Conservation (phyloP, 2,888 invertebrate species). For the Andrena minutula region DNA sequence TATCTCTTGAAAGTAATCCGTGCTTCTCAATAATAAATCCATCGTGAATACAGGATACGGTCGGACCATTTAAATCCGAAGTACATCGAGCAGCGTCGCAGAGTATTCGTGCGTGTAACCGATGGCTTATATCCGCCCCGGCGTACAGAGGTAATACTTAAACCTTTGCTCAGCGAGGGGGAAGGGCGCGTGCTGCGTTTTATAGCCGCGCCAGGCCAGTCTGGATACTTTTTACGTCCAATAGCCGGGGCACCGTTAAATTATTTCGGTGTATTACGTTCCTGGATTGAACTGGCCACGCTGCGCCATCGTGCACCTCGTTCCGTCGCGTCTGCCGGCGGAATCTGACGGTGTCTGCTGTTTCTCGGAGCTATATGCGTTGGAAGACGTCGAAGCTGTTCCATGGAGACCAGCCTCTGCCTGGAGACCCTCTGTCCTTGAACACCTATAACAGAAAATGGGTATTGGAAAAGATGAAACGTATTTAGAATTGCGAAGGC, state of each 20-base stretch:
- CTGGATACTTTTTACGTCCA: conserved; percentile 53
- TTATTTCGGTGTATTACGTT: conserved; percentile 59
- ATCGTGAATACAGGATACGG: conserved; percentile 63
- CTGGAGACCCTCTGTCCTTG: conserved; percentile 2
- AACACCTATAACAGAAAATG: no score
- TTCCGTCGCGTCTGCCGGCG: neutral
- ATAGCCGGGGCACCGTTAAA: conserved; percentile 50
- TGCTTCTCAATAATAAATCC: conserved; percentile 79
- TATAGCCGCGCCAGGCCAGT: conserved; percentile 43
- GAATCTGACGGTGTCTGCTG: conserved; percentile 6
- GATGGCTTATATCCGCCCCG: conserved; percentile 47
- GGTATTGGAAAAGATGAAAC: neutral
- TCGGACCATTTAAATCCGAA: conserved; percentile 57
- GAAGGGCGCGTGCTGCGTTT: conserved; percentile 55
- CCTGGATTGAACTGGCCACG: conserved; percentile 48
- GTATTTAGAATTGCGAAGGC: neutral
- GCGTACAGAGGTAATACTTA: conserved; percentile 54
- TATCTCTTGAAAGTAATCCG: conserved; percentile 73
- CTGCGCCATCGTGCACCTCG: conserved; percentile 24
- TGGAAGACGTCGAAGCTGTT: neutral
- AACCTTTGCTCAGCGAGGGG: conserved; percentile 35
- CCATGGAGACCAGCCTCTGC: neutral
- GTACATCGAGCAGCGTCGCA: conserved; percentile 53
- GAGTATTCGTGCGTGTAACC: conserved; percentile 59
- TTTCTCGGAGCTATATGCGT: neutral